Evolutionary conservation across 1,140 invertebrate species (phyloP), one percentile per base, ranked within the genome.

Genomic region (Drosophila rufa): DNA sequence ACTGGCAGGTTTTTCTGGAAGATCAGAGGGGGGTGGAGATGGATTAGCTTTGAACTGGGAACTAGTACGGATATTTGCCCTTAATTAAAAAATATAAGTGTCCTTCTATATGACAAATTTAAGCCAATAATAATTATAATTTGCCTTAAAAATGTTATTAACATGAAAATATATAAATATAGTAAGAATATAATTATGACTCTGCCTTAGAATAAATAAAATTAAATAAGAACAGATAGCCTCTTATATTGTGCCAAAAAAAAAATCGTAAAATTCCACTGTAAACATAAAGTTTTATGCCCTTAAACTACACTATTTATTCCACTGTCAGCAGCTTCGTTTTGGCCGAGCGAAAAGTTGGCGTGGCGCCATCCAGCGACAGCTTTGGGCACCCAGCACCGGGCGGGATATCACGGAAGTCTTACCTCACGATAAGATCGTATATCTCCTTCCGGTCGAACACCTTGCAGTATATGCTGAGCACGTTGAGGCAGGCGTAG

Each of bases 391-490:
- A 43, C 38, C 27, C 46, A 22, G 1, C 36, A n/a, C 50, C n/a
- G 8, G 2, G 5, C 2, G 33, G 14, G 4, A 36, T 14, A 19
- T 14, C 33, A 4, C 27, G 4, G 27, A 58, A 5, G 27, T 46
- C 91, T 91, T 95, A 97, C 96, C 96, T 95, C 94, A 97, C 95
- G 80, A 96, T 96, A 89, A 96, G 94, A 92, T 96, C 96, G 93
- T 96, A 95, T 58, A 97, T 94, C 93, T 96, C 95, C 91, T 95
- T 95, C 86, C 96, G 95, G 89, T 96, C 95, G 93, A 97, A 97
- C 75, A 97, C 96, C 92, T 96, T 97, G 93, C 96, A 96, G 92
- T 97, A 97, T 46, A 97, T 94, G 89, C 97, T 96, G 47, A 97
- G 94, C 50, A 97, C 95, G 93, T 96, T 95, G 65, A 97, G 94